A percentile compares a stretch with the other conserved stretches of the same genome.
phyloP scores from a whole-genome alignment of 2,888 invertebrate species.

The Aricia artaxerxes region DNA sequence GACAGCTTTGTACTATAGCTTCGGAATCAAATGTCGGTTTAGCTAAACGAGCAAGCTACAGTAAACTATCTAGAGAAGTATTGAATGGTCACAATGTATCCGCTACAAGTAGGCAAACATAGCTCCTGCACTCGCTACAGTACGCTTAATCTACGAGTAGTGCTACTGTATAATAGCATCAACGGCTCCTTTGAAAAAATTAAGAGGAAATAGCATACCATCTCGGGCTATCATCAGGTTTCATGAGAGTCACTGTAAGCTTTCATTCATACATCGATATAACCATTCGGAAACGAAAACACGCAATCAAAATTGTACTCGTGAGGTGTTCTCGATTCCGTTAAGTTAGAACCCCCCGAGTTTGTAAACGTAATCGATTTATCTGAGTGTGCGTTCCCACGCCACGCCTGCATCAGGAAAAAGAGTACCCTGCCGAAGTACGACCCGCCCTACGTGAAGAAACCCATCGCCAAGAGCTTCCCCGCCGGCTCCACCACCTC shows the following conservation, averaged over 20 bases:
- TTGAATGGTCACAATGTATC: background rate
- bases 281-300: slow-evolving; percentile 50
- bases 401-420: slow-evolving; percentile 85
- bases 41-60: background rate
- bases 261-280: slow-evolving; percentile 44
- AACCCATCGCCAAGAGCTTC: slow-evolving; percentile 88
- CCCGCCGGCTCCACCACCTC: slow-evolving; percentile 82
- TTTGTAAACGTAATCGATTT: slow-evolving; percentile 77
- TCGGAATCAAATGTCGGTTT: background rate
- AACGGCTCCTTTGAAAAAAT: background rate
- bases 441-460: slow-evolving; percentile 93
- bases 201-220: background rate
- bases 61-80: background rate
- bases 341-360: slow-evolving; percentile 50
- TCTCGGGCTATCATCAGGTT: slow-evolving; percentile 32
- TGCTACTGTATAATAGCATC: slow-evolving; percentile 19
- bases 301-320: slow-evolving; percentile 46
- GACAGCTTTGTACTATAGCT: slow-evolving; percentile 31
- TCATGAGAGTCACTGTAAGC: slow-evolving; percentile 40
- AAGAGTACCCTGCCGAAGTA: slow-evolving; percentile 94
- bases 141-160: slow-evolving; percentile 8
- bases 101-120: slow-evolving; percentile 1
- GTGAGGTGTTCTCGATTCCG: slow-evolving; percentile 59
- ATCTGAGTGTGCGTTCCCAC: slow-evolving; percentile 80
- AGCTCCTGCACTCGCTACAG: slow-evolving; percentile 15